Base-by-base conservation (phyloP, 2,113 vertebrate genomes). In the Coturnix japonica region DNA sequence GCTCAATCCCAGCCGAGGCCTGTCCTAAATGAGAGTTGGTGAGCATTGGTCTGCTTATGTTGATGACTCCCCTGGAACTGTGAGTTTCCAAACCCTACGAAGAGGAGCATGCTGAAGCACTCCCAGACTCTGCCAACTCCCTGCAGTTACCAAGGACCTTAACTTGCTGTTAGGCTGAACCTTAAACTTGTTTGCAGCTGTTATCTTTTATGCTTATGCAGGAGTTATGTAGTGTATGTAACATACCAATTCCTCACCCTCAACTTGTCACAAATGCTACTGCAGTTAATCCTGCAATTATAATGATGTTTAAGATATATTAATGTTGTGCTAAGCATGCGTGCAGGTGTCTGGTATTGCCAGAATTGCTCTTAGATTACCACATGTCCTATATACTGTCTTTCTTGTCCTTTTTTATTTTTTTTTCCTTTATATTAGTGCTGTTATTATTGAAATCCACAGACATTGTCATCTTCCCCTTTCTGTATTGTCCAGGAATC, bases 211-310 rank as follows among this genome's bases (percentile, higher is more conserved):
- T 54, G 28, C 25, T 81, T 22, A 2, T 44, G 7, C 18, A 39
- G 43, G 28, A 46, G 23, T 70, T 31, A 51, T 77, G 31, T 21
- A 9, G 37, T 23, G 15, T 26, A 16, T 31, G 1, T 35, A 13
- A 3, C 0, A 0, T 33, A 9, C 41, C 18, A 26, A 35, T 13
- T n/a, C 22, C n/a, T 13, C n/a, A 19, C 16, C 5, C 31, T 49
- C 47, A 35, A 17, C 10, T 44, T 53, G 60, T 63, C 28, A 28
- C 81, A 54, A 51, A 43, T 28, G n/a, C 14, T 9, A 7, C 5
- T 66, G 72, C 65, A 86, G 4, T 56, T 69, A 3, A 3, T 0
- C 21, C 21, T 57, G 31, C n/a, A 57, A 31, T 57, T 57, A 20
- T 20, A 20, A n/a, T 20, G 6, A 19, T n/a, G 30, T 57, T 6